Conservation (phyloP, 2,113 vertebrate species). For the Danio rerio region DNA sequence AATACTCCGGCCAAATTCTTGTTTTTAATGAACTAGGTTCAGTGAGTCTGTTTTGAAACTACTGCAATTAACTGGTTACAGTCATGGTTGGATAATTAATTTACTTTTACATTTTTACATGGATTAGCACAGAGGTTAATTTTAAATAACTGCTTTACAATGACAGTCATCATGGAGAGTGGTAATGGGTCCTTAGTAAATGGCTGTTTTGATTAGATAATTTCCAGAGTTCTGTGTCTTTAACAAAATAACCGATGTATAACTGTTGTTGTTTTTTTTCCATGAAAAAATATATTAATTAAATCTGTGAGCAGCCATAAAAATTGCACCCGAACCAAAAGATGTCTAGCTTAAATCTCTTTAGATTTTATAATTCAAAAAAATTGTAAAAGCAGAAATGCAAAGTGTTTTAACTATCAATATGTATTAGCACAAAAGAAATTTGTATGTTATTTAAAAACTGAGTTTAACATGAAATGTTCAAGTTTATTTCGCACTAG, state of each 20-base stretch:
- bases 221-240: background rate
- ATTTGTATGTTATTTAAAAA: background rate
- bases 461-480: background rate
- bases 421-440: background rate
- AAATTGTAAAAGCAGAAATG: background rate
- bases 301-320: background rate
- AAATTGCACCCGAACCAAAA: background rate
- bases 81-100: conserved; percentile 20
- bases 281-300: background rate
- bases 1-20: conserved; percentile 28
- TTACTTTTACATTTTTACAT: conserved; percentile 4
- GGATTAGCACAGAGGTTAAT: conserved; percentile 26
- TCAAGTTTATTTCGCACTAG: background rate
- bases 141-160: conserved; percentile 33
- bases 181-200: conserved; percentile 11
- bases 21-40: conserved; percentile 48
- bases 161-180: background rate
- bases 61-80: conserved; percentile 42
- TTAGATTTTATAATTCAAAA: background rate
- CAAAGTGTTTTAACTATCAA: too few species aligned
- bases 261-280: background rate
- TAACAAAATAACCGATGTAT: conserved; percentile 1
- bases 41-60: conserved; percentile 43
- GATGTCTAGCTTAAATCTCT: background rate
- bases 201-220: background rate